Evolutionary conservation across 1,140 invertebrate species (phyloP).

Genomic region (Riptortus pedestris): DNA sequence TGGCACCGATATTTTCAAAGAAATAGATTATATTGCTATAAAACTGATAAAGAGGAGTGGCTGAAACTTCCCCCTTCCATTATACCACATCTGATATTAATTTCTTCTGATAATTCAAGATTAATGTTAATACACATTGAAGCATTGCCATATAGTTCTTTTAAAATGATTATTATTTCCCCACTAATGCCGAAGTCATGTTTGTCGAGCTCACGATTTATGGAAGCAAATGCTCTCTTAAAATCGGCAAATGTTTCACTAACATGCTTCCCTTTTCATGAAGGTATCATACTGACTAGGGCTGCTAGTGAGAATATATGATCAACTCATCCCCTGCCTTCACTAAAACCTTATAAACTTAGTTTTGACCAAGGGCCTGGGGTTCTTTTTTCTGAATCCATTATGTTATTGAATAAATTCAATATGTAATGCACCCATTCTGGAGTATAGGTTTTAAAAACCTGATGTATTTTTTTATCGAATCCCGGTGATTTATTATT

Average conservation of each 20-base stretch:
- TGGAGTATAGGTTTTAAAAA: no score
- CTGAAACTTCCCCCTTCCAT: no score
- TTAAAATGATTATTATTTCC: background rate
- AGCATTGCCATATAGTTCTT: background rate
- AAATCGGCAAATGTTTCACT: background rate
- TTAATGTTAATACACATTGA: background rate
- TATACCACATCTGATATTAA: no score
- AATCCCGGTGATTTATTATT: no score
- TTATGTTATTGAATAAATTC: no score
- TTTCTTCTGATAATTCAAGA: background rate
- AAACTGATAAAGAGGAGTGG: no score
- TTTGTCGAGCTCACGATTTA: background rate
- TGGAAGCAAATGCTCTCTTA: background rate
- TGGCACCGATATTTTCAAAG: no score
- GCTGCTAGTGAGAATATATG: background rate
- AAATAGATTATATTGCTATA: no score
- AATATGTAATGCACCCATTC: no score
- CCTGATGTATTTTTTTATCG: no score
- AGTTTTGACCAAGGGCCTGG: no score
- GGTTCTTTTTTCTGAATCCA: no score
- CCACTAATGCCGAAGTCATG: background rate
- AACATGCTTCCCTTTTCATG: background rate
- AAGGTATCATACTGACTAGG: background rate
- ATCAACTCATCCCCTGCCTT: background rate
- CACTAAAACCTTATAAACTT: background rate